phyloP scores from a whole-genome alignment of 2,113 vertebrate genomes.

The Ranitomeya imitator region DNA sequence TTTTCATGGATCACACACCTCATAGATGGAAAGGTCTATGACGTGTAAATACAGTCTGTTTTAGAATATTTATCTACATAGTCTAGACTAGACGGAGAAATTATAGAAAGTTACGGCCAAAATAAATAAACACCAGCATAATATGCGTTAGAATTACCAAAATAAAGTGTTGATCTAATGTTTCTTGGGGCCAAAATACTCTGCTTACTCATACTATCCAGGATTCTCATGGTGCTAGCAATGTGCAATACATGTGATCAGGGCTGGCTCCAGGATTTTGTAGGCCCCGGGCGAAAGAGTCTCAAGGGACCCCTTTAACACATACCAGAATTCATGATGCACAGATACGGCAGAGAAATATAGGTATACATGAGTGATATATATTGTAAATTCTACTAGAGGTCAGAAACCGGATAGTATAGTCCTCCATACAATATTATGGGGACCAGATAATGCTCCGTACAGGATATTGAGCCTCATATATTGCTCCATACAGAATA shows the following conservation, averaged over 20 bases:
- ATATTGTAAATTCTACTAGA: too few relatives aligned
- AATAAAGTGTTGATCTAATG: not conserved
- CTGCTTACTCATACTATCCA: not conserved
- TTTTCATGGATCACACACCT: not conserved
- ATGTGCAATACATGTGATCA: not conserved
- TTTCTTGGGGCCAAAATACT: not conserved
- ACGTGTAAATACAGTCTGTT: not conserved
- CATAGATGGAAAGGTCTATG: not conserved
- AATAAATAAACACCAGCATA: slow-evolving; percentile 9
- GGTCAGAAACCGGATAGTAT: too few relatives aligned
- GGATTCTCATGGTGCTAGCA: not conserved
- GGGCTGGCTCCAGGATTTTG: too few relatives aligned
- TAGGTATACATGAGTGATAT: too few relatives aligned
- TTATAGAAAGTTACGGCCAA: not conserved
- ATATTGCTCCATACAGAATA: too few relatives aligned
- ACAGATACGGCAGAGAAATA: too few relatives aligned
- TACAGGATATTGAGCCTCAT: too few relatives aligned
- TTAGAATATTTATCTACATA: not conserved
- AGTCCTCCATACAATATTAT: too few relatives aligned
- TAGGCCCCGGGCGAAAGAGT: too few relatives aligned
- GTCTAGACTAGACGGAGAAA: not conserved
- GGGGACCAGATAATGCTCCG: too few relatives aligned
- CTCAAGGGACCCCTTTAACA: too few relatives aligned
- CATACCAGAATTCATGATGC: too few relatives aligned
- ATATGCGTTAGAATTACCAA: not conserved